phyloP scores from a whole-genome alignment of 2,113 vertebrate genomes.

The Carettochelys insculpta region DNA sequence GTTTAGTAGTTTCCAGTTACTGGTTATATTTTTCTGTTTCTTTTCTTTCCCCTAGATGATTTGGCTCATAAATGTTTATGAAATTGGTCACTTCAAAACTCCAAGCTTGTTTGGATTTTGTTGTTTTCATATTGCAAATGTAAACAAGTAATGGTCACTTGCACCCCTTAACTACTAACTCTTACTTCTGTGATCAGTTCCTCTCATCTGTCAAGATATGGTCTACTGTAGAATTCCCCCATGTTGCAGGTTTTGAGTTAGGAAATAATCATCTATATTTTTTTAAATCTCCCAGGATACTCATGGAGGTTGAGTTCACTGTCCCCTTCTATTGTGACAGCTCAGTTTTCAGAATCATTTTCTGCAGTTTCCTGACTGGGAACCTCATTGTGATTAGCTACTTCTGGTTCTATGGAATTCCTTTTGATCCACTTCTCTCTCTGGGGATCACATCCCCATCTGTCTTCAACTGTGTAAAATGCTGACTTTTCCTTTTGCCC shows the following conservation, averaged over 20 bases:
- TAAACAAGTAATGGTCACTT: conserved; percentile 35
- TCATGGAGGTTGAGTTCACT: neutral
- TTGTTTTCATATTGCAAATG: conserved; percentile 28
- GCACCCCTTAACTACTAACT: neutral
- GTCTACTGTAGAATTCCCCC: conserved; percentile 32
- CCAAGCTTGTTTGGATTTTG: conserved; percentile 37
- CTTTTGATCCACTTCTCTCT: neutral
- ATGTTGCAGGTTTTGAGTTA: conserved; percentile 14
- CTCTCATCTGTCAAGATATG: conserved; percentile 16
- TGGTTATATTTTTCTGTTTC: conserved; percentile 19
- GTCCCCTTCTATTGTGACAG: neutral
- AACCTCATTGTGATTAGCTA: neutral
- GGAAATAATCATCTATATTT: conserved; percentile 24
- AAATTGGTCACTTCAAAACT: neutral
- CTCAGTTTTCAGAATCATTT: neutral
- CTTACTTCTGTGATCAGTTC: conserved; percentile 14
- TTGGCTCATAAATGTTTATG: conserved; percentile 19
- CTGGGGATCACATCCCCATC: neutral
- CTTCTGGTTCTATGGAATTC: neutral
- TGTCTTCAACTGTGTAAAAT: neutral
- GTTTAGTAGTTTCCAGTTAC: conserved; percentile 19
- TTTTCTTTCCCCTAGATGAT: neutral
- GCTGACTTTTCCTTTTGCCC: neutral
- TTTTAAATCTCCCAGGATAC: neutral
- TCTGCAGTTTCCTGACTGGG: neutral